A percentile compares a stretch with the other conserved stretches of the same genome.
Conservation (phyloP, 2,797 vertebrate genomes). For the Carcharodon carcharias region DNA sequence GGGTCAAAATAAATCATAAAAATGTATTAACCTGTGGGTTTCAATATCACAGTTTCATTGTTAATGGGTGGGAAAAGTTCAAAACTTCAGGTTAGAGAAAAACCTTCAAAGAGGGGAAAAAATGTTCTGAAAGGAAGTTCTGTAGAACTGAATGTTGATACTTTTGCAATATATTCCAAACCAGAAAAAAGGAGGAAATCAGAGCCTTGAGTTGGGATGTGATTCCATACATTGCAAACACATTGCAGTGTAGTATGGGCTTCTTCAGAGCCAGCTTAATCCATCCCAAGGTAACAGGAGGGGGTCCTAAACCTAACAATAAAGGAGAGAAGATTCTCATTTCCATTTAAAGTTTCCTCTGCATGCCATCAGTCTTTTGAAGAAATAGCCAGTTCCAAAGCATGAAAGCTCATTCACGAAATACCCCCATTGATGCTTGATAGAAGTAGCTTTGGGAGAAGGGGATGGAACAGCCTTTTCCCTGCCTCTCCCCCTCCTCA, state of each 20-base stretch:
- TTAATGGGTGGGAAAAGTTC: neutral
- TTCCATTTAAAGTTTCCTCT: constrained; percentile 84
- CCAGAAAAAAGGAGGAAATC: neutral
- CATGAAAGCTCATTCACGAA: constrained; percentile 73
- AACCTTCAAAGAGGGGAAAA: neutral
- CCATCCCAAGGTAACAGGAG: constrained; percentile 85
- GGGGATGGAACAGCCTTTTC: constrained; percentile 63
- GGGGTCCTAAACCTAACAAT: constrained; percentile 71
- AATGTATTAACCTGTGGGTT: neutral
- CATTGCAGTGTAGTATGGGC: neutral
- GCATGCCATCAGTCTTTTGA: constrained; percentile 83
- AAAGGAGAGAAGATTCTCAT: constrained; percentile 63
- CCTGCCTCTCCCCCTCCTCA: constrained; percentile 71
- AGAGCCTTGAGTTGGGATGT: neutral
- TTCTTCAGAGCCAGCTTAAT: constrained; percentile 79
- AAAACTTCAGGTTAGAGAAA: neutral
- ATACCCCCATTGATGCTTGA: constrained; percentile 69
- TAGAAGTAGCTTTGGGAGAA: constrained; percentile 76
- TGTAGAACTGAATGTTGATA: neutral
- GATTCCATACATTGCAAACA: constrained; percentile 1
- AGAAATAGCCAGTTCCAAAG: constrained; percentile 93
- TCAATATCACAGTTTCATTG: neutral
- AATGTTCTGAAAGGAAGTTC: neutral
- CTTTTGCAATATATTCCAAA: neutral
- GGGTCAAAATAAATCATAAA: neutral